Base-by-base conservation (phyloP, 2,888 invertebrate species). In the Drosophila barbarae region DNA sequence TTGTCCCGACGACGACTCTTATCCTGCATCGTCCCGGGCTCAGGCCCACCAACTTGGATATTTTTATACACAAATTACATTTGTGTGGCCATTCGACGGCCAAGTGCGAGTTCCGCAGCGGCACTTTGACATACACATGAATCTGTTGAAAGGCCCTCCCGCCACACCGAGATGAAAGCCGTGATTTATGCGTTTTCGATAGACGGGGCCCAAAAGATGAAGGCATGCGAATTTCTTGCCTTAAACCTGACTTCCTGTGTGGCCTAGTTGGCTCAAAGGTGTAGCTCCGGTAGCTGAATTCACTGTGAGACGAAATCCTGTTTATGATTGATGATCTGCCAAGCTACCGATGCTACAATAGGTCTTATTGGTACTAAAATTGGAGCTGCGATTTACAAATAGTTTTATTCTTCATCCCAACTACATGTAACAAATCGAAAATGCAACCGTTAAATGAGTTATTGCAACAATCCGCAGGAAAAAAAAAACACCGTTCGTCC, bases 151-250 rank as follows among this genome's bases (percentile, higher is more conserved):
- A 85, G 85, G 73, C 68, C 59, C 67, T 72, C 57, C 58, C 65
- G 69, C 52, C 50, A 41, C 38, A 41, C 36, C 55, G 21, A 53
- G 44, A 65, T 68, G 60, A 44, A 36, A 26, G 26, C 61, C 13
- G 72, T 86, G 86, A 86, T 86, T 86, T 86, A 86, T 86, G 85
- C 69, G 64, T 79, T 84, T 85, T 86, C 79, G 85, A 85, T 85
- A 83, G 78, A 51, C 60, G 42, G 53, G 50, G 18, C n/a, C 28
- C 32, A 10, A 26, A 10, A 46, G 32, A 32, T 42, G 64, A 68
- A 49, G 68, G 72, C 68, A 70, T 76, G 84, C 81, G 76, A 78
- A 77, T 76, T 69, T 52, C 8, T 32, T 49, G 15, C 38, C 15
- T 49, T 13, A 49, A 34, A 8, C 51, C 57, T 66, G 56, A 74